Base-by-base conservation (phyloP, 2,113 vertebrate genomes). In the Tachuris rubrigastra region DNA sequence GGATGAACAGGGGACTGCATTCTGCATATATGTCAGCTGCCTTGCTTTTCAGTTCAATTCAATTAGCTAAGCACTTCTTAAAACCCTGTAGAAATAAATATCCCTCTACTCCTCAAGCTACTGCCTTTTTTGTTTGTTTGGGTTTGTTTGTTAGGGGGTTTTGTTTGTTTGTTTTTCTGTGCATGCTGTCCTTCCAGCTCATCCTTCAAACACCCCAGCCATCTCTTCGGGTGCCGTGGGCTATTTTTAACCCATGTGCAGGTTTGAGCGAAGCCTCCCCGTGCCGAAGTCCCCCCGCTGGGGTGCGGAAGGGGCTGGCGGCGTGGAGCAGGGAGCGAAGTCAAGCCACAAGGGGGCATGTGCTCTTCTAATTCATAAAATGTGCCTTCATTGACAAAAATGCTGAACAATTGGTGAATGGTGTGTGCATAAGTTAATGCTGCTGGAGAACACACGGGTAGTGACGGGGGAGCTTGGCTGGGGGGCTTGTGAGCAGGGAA, bases 381-480 rank as follows among this genome's bases (percentile, higher is more conserved):
- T 93, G 96, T 77, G 87, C 90, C 93, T 96, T 95, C 97, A 97
- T 97, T 97, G 96, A 97, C 93, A 97, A 97, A 95, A 96, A 83
- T 12, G 75, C 94, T 35, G 91, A 85, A 85, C 87, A 82, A 79
- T 52, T 37, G 89, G 90, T 97, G 97, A 97, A 97, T 96, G 96
- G 94, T 58, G 96, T 76, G 94, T 35, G 90, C 90, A 72, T 67
- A 92, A 95, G 93, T 84, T 86, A 87, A 68, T 59, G 94, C 90
- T 74, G 77, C 87, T 37, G 85, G 42, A 65, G 87, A 41, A 55
- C 8, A 60, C 52, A 13, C 8, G 15, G 59, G 24, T 31, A 44
- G 85, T 21, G 80, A 30, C 9, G 2, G 47, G 47, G 47, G 44
- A 82, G 30, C 8, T 28, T 20, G 59, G 30, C 35, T 0, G 4